These are phyloP conservation scores for Hirtodrosophila cameraria DNA, from an alignment of 2,888 invertebrate genomes.

Conservation along the genomic window DNA sequence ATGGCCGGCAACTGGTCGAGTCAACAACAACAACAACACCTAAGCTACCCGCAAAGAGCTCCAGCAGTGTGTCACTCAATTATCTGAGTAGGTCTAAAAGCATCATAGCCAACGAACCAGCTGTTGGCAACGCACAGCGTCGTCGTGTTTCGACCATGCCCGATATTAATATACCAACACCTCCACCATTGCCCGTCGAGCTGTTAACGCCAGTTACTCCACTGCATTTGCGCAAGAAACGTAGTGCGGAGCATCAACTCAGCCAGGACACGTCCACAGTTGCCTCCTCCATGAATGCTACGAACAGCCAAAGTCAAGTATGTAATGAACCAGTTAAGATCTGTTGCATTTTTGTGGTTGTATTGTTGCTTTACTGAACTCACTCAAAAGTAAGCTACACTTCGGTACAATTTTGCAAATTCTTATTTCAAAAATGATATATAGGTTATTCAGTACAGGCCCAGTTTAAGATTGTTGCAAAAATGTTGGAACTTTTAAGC, in stretches of 20 bases:
- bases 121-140: conserved; percentile 25
- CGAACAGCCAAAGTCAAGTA: conserved; percentile 68
- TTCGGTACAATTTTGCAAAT: too few relatives aligned
- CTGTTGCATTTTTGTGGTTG: conserved; percentile 10
- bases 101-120: conserved; percentile 30
- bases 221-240: conserved; percentile 64
- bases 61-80: conserved; percentile 67
- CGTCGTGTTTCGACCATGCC: conserved; percentile 72
- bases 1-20: conserved; percentile 14
- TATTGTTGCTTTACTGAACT: background rate
- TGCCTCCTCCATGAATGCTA: conserved; percentile 14
- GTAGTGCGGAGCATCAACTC: conserved; percentile 41
- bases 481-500: too few relatives aligned
- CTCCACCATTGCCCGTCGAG: conserved; percentile 71
- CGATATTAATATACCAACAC: conserved; percentile 72
- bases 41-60: conserved; percentile 45
- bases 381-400: too few relatives aligned
- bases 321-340: conserved; percentile 30
- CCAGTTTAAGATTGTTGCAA: too few relatives aligned
- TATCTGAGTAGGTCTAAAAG: conserved; percentile 62
- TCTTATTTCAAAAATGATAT: too few relatives aligned
- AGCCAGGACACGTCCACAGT: conserved; percentile 3
- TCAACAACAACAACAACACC: conserved; percentile 15
- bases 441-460: too few relatives aligned
- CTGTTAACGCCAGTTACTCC: conserved; percentile 64